Base-by-base conservation (phyloP, 2,797 vertebrate species). In the Hephaestus fuliginosus region DNA sequence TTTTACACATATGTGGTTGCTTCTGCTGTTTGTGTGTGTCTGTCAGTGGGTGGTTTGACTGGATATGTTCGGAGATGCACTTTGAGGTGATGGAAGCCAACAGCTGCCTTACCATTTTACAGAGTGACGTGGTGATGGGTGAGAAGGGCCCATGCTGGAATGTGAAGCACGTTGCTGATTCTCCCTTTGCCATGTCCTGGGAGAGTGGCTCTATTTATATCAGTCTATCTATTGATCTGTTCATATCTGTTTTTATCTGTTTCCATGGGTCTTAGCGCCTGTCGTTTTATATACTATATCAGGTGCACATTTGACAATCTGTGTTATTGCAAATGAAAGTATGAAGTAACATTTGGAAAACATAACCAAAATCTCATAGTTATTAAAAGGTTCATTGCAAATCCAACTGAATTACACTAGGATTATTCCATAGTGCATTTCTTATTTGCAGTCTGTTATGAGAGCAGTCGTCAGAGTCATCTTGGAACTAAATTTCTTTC, bases 31-130 rank as follows among this genome's bases (percentile, higher is more conserved):
- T 56, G 43, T 63, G n/a, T 78, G 22, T 74, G 18, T 36, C 18
- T 9, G 55, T 53, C 15, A 6, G 53, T 22, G 66, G 13, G 61
- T n/a, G 95, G 95, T 25, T 96, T 93, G 94, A 95, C 93, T 96
- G 96, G 95, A 96, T 96, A 96, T 95, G 96, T 96, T 96, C 93
- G 92, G 95, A 96, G 95, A 96, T 96, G 96, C 96, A 95, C 95
- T 96, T 97, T 95, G 93, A 94, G 94, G 93, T 97, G 97, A 99
- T 95, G 94, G 96, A 97, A 95, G 95, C 94, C 92, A 96, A 97
- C 98, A 99, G 97, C 97, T 99, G 98, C 96, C 96, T 96, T 97
- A 97, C 97, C 96, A 93, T 97, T 98, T 98, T 97, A 95, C 96
- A 92, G 92, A 96, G 95, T 98, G 98, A 97, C 96, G 96, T 96